These are phyloP conservation scores for Orthosia gracilis DNA, from an alignment of 2,888 invertebrate genomes.

Conservation along the genomic window DNA sequence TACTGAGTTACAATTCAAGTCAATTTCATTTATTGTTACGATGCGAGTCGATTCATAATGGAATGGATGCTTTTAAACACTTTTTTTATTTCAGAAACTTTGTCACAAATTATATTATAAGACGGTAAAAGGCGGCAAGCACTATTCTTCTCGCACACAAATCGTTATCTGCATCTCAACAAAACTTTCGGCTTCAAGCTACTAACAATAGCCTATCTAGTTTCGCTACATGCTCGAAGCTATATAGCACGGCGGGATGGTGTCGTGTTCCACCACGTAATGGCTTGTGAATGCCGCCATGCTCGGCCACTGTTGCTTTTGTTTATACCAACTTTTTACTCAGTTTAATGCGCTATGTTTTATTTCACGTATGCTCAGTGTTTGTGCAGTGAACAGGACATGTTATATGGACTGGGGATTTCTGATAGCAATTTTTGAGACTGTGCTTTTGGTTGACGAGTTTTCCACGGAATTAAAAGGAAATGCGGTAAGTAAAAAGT, in stretches of 20 bases:
- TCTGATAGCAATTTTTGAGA: background rate
- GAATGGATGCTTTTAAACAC: too few relatives aligned
- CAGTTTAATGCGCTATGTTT: slow-evolving; percentile 22
- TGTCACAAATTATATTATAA: too few relatives aligned
- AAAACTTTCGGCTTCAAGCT: background rate
- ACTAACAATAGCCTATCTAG: slow-evolving; percentile 41
- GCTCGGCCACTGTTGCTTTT: slow-evolving; percentile 63
- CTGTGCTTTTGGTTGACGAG: background rate
- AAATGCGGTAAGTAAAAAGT: too few relatives aligned
- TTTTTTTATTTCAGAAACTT: too few relatives aligned
- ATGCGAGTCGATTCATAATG: too few relatives aligned
- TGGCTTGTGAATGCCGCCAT: slow-evolving; percentile 69
- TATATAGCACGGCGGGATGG: slow-evolving; percentile 38
- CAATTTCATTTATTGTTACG: too few relatives aligned
- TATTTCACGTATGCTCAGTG: slow-evolving; percentile 27
- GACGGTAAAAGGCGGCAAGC: too few relatives aligned
- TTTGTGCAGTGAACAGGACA: slow-evolving; percentile 4
- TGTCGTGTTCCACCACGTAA: slow-evolving; percentile 70
- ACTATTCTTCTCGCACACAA: too few relatives aligned
- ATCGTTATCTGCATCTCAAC: background rate
- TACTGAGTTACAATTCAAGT: too few relatives aligned
- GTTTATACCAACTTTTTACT: slow-evolving; percentile 57
- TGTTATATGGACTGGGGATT: background rate
- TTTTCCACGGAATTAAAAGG: background rate
- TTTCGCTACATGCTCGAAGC: slow-evolving; percentile 11